A percentile compares a stretch with the other conserved stretches of the same genome.
These are phyloP conservation scores for Eira barbara DNA, from an alignment of 2,113 vertebrate genomes.

Conservation along the genomic window DNA sequence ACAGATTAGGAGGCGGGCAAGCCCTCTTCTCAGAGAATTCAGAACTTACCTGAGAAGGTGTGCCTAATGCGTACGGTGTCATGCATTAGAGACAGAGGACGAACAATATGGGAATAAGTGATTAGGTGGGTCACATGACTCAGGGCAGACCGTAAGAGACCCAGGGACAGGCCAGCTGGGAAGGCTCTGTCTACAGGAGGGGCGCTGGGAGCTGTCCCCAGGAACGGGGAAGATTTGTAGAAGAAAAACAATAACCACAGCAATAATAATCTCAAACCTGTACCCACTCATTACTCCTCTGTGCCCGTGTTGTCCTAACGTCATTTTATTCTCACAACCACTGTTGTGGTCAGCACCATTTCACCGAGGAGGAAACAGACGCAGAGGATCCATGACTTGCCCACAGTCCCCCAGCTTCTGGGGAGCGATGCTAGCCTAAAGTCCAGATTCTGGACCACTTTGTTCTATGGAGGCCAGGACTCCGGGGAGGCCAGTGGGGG, in stretches of 20 bases:
- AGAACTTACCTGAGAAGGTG: background rate
- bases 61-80: background rate
- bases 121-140: background rate
- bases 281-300: background rate
- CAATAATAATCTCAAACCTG: background rate
- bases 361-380: background rate
- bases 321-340: background rate
- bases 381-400: background rate
- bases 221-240: background rate
- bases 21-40: background rate
- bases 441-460: background rate
- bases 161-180: background rate
- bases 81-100: background rate
- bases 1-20: background rate
- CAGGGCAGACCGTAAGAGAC: fast-evolving
- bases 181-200: background rate
- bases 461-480: background rate
- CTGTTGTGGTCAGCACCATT: background rate
- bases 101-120: background rate
- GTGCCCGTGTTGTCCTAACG: background rate
- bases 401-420: too few species aligned
- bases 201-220: fast-evolving
- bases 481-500: background rate
- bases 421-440: background rate
- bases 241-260: background rate